Base-by-base conservation (phyloP, 2,888 invertebrate species). In the Panorpa germanica region DNA sequence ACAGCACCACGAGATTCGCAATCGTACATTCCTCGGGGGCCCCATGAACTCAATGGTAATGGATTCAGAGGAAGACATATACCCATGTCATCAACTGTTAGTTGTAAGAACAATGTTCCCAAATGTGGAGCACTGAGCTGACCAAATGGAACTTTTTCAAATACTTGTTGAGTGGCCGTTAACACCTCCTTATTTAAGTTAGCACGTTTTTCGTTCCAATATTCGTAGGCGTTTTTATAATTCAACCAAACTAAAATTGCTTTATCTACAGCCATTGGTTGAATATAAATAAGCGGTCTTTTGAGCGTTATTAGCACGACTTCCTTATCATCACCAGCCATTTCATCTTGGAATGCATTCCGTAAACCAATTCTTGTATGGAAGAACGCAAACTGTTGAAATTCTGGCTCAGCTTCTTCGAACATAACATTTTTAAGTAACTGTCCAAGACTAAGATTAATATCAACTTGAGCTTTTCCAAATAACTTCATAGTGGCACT, bases 161-260 rank as follows among this genome's bases (percentile, higher is more conserved):
- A 70, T 6, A 63, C 55, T 46, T 75, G 74, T 42, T 75, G 74
- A 1, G 76, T 75, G 6, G 77, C 73, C 2, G 71, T 66, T 1
- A 78, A 57, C 21, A 86, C 81, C 49, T 93, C 91, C 44, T 80
- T 83, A 47, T 85, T 91, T 23, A 93, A 59, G 43, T 78, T 85
- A 4, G 85, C 75, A 4, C 95, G 60, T 54, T 96, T 95, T 52
- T 93, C 93, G 41, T 85, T 88, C 96, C 96, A 98, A 55, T 95
- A 96, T 50, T 98, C 95, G 49, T 96, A 96, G 0, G 96, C 95
- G 54, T 95, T 96, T 58, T 95, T 95, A 50, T 98, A 98, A 59
- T 98, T 96, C 38, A 98, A 62, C 96, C 98, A 99, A 26, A 98
- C 90, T 12, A 98, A 65, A 40, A 98, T 91, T 9, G 91, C 96